Conservation (phyloP, 2,113 vertebrate species). For the Egretta garzetta region DNA sequence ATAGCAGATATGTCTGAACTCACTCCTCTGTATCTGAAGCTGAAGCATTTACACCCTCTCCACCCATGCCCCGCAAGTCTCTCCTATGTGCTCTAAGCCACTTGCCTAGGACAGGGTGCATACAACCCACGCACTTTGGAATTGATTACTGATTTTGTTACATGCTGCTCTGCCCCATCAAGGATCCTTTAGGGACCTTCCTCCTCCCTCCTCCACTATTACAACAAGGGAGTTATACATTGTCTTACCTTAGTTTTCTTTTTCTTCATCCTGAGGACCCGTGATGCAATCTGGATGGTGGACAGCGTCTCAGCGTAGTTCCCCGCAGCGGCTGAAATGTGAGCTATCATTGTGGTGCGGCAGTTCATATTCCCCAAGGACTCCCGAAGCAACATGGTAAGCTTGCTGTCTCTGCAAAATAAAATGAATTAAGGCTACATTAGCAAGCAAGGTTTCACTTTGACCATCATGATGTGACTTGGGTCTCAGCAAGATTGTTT, state of each 20-base stretch:
- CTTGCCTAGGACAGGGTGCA: background rate
- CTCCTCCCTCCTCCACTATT: background rate
- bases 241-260: slow-evolving; percentile 96
- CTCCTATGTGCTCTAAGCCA: background rate
- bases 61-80: background rate
- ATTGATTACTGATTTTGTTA: background rate
- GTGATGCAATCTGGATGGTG: slow-evolving; percentile 95
- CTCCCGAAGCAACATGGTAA: slow-evolving; percentile 98
- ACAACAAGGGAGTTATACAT: background rate
- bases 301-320: slow-evolving; percentile 95
- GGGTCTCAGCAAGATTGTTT: slow-evolving; percentile 27
- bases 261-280: slow-evolving; percentile 97
- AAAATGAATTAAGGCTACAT: slow-evolving; percentile 74
- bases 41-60: background rate
- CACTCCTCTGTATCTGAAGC: background rate
- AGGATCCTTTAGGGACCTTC: background rate
- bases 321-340: slow-evolving; percentile 91
- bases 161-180: background rate
- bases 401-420: slow-evolving; percentile 94
- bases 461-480: slow-evolving; percentile 46
- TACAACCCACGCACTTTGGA: background rate
- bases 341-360: slow-evolving; percentile 98
- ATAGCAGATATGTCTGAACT: background rate
- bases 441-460: slow-evolving; percentile 52
- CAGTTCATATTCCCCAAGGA: slow-evolving; percentile 99